Evolutionary conservation across 1,140 invertebrate genomes (phyloP), one percentile per base, ranked within the genome.

Genomic region (Gryon sp.): DNA sequence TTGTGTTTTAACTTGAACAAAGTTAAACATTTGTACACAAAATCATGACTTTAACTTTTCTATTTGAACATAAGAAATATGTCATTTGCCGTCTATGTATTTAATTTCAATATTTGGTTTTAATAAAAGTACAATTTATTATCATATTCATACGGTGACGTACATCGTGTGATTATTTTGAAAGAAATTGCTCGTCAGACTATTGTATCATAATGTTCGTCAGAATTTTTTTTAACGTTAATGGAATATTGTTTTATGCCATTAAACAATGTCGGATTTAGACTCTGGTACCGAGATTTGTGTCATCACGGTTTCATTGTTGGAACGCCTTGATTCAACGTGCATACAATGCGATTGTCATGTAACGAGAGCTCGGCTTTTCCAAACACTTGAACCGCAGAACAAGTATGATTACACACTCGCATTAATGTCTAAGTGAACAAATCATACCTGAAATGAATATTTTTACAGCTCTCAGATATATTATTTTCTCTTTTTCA

Each of bases 341-440:
- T 60, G 53, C 53, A 60, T 74, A 74, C 70, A 66, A 52, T 74
- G 53, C 70, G 50, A 59, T 74, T 74, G 70, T 66, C 70, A 45
- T 74, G 53, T 74, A 74, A 74, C 70, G 70, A 74, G 70, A 74
- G 60, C 60, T 66, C 52, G 40, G 60, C 70, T 74, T 74, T 74
- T 74, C 70, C 70, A 66, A 74, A 74, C 70, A 74, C 70, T 74
- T 66, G 53, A 66, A 60, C 60, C 70, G 62, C 60, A 66, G 46
- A 66, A 74, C 70, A 74, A 66, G 60, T 53, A 50, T 53, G 45
- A 74, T 74, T 73, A 65, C 46, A 74, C 62, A 52, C 43, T 66
- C 12, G 45, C 53, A 53, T 66, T 66, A 32, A 32, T 55, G 36
- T 53, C 18, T 60, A 60, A 65, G 45, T 45, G 45, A 59, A 74